Conservation (phyloP, 2,888 invertebrate genomes). For the Spisula solida region DNA sequence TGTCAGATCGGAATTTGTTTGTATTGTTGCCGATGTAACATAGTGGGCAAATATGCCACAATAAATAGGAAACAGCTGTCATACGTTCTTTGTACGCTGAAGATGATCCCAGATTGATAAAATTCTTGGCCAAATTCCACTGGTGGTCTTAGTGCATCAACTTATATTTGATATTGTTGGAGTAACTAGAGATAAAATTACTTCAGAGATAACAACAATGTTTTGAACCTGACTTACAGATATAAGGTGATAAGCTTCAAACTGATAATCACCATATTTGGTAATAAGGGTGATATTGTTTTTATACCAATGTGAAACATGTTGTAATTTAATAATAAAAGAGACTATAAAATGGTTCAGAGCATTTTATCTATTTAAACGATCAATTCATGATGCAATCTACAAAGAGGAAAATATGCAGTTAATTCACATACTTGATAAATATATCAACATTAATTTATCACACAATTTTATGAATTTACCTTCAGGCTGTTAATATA, state of each 20-base stretch:
- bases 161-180: not conserved
- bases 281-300: not conserved
- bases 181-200: not conserved
- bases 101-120: not conserved
- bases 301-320: not conserved
- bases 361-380: not conserved
- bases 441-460: not conserved
- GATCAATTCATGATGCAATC: not conserved
- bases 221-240: not conserved
- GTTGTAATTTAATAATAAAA: not conserved
- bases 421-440: not conserved
- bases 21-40: not conserved
- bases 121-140: constrained; percentile 11
- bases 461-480: not conserved
- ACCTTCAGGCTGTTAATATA: not conserved
- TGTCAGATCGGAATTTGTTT: not conserved
- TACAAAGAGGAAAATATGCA: not conserved
- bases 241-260: not conserved
- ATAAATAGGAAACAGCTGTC: not conserved
- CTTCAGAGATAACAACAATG: not conserved
- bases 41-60: not conserved
- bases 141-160: not conserved
- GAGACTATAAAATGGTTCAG: not conserved
- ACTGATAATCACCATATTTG: not conserved
- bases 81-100: not conserved